Evolutionary conservation across 2,888 invertebrate species (phyloP).

Genomic region (Vandiemenella viatica): DNA sequence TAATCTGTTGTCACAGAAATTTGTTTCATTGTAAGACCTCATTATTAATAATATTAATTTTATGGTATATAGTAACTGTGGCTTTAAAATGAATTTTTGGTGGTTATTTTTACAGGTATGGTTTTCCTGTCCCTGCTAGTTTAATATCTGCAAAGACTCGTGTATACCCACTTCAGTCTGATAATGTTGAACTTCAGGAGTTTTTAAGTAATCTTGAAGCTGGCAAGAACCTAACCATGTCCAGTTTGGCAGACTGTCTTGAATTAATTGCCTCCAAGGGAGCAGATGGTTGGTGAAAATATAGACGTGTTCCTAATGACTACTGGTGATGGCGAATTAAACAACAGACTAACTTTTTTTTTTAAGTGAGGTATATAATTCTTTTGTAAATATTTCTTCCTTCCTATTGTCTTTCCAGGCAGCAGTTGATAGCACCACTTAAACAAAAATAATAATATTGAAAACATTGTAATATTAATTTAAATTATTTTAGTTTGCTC

Average conservation of each 20-base stretch:
- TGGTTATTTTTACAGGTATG: constrained; percentile 29
- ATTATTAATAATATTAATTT: no score
- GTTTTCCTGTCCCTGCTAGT: constrained; percentile 35
- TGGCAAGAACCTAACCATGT: constrained; percentile 32
- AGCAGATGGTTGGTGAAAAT: constrained; percentile 23
- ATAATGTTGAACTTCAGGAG: constrained; percentile 14
- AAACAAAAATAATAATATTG: no score
- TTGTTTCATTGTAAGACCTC: no score
- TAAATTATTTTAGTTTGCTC: no score
- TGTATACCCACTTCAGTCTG: constrained; percentile 3
- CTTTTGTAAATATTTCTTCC: constrained; percentile 1
- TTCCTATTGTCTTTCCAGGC: background rate
- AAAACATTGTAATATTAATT: no score
- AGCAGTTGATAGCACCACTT: no score
- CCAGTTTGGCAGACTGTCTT: constrained; percentile 38
- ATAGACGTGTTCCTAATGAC: background rate
- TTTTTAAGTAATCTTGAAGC: constrained; percentile 24
- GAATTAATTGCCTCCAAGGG: constrained; percentile 31
- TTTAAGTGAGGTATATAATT: background rate
- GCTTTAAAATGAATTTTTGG: no score
- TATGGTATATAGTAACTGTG: no score
- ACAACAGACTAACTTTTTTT: background rate
- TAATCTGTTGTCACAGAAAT: no score
- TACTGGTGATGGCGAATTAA: background rate
- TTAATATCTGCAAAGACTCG: constrained; percentile 28